Conservation (phyloP, 2,797 vertebrate species). For the Poecilia wingei region DNA sequence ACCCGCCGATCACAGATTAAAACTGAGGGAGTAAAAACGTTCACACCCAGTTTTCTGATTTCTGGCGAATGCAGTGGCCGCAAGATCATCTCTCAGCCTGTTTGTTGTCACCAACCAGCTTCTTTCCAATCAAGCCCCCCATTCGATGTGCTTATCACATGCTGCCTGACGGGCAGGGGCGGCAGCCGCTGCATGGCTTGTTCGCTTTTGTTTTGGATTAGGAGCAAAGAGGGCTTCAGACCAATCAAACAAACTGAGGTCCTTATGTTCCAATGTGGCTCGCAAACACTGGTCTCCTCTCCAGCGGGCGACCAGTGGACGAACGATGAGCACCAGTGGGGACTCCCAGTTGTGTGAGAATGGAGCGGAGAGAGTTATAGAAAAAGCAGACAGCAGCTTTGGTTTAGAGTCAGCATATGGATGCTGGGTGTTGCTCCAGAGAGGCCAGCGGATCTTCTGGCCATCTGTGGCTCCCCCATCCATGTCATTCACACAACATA, state of each 20-base stretch:
- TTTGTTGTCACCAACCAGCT: constrained; percentile 50
- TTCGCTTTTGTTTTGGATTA: constrained; percentile 78
- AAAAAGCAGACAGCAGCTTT: constrained; percentile 64
- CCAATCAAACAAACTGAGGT: constrained; percentile 71
- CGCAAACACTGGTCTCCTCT: constrained; percentile 54
- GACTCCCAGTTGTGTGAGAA: constrained; percentile 59
- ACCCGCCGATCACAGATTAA: background rate
- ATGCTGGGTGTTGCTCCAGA: constrained; percentile 67
- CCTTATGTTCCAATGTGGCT: constrained; percentile 69
- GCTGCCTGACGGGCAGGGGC: constrained; percentile 34
- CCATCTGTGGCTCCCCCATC: constrained; percentile 72
- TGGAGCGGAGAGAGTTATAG: constrained; percentile 14
- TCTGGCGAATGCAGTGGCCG: constrained; percentile 29
- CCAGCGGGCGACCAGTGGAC: constrained; percentile 48
- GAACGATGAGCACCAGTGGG: constrained; percentile 61
- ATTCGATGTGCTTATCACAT: constrained; percentile 73
- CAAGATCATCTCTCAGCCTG: constrained; percentile 28
- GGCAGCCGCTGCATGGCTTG: constrained; percentile 52
- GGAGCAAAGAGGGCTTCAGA: constrained; percentile 64
- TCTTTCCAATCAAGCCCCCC: constrained; percentile 41
- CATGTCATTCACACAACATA: constrained; percentile 49
- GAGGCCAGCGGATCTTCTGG: constrained; percentile 63
- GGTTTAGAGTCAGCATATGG: constrained; percentile 72
- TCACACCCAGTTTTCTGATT: background rate
- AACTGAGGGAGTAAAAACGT: background rate